Percentiles rank a stretch among this genome's conserved stretches.
Conservation (phyloP, 1,140 invertebrate genomes). For the Eumaeus atala region DNA sequence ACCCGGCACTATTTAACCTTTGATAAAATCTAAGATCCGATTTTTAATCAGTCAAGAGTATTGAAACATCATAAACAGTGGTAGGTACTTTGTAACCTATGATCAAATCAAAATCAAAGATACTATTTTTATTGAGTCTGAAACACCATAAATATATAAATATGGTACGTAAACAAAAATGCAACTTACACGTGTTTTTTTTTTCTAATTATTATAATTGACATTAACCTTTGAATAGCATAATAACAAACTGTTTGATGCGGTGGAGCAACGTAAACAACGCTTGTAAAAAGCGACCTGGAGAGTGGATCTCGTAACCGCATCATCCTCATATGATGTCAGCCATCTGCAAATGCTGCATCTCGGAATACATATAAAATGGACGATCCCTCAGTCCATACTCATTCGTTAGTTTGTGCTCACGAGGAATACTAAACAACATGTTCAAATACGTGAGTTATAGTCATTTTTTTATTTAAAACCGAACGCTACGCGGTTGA, state of each 20-base stretch:
- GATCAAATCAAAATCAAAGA: too few relatives aligned
- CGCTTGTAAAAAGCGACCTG: conserved; percentile 7
- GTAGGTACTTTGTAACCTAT: too few relatives aligned
- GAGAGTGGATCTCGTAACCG: conserved; percentile 27
- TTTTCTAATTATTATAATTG: background rate
- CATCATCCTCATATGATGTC: conserved; percentile 46
- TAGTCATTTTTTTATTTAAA: conserved; percentile 19
- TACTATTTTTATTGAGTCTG: too few relatives aligned
- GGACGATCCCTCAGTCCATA: conserved; percentile 54
- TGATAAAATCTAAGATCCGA: too few relatives aligned
- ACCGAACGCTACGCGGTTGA: too few relatives aligned
- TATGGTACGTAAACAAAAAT: too few relatives aligned
- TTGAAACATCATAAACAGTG: too few relatives aligned
- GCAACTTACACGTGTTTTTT: too few relatives aligned
- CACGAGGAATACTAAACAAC: conserved; percentile 58
- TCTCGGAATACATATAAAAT: conserved; percentile 61
- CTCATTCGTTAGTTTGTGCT: conserved; percentile 70
- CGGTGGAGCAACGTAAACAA: conserved; percentile 2
- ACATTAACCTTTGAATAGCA: conserved; percentile 5
- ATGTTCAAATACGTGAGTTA: conserved; percentile 69
- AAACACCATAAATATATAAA: too few relatives aligned
- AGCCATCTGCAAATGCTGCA: conserved; percentile 56
- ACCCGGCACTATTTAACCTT: too few relatives aligned
- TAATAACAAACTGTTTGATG: background rate
- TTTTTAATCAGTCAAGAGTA: too few relatives aligned